Percentiles rank a stretch among this genome's conserved stretches.
Conservation (phyloP, 2,113 vertebrate genomes). For the Bombycilla garrulus region DNA sequence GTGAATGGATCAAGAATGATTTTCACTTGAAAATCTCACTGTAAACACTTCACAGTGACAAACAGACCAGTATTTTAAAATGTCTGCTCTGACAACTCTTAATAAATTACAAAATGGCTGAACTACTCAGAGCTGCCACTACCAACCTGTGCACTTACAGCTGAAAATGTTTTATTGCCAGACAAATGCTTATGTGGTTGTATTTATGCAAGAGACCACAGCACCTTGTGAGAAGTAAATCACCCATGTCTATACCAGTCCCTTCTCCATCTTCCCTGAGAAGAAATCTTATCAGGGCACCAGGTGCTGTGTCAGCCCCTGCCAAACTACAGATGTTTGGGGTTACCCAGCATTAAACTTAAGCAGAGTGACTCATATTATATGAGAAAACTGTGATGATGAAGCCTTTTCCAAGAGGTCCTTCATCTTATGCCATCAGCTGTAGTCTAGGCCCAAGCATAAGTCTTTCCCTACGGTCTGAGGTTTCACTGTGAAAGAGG, state of each 20-base stretch:
- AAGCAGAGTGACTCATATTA: neutral
- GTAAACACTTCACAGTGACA: constrained; percentile 25
- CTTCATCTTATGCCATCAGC: neutral
- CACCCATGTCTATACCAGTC: neutral
- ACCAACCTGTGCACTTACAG: neutral
- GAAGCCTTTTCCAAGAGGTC: neutral
- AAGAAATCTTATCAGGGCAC: neutral
- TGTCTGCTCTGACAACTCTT: neutral
- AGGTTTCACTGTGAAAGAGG: neutral
- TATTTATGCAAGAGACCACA: neutral
- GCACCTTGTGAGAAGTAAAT: neutral
- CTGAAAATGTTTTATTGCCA: constrained; percentile 24
- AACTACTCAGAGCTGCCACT: neutral
- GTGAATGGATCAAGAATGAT: neutral
- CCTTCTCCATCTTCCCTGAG: neutral
- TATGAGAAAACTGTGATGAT: neutral
- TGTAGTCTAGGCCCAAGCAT: neutral
- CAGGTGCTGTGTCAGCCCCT: neutral
- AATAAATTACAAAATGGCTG: constrained; percentile 32
- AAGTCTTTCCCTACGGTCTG: neutral
- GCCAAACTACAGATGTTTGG: neutral
- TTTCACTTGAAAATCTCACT: neutral
- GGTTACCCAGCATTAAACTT: neutral
- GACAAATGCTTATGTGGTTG: neutral
- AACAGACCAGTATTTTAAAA: constrained; percentile 32